Evolutionary conservation across 2,888 invertebrate genomes (phyloP).

Genomic region (Anaspis maculata): DNA sequence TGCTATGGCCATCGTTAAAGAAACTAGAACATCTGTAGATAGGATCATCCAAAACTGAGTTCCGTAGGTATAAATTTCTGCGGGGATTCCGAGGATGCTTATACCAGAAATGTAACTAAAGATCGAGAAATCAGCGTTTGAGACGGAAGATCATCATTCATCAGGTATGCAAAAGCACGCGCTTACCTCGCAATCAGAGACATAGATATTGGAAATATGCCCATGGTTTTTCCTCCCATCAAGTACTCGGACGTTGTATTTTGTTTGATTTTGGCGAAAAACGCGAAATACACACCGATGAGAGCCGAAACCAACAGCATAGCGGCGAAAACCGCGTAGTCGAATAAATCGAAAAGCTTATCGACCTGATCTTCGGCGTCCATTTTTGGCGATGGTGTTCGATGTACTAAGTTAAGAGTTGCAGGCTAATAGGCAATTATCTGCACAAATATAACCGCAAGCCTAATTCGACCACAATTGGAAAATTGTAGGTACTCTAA

Average conservation of each 20-base stretch:
- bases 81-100: constrained; percentile 61
- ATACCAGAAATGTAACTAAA: constrained; percentile 69
- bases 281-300: constrained; percentile 64
- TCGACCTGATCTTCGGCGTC: constrained; percentile 13
- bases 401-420: too few species aligned
- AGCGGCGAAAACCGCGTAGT: constrained; percentile 56
- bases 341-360: constrained; percentile 51
- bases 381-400: too few species aligned
- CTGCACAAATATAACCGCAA: too few species aligned
- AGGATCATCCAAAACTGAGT: constrained; percentile 63
- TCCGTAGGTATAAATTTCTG: constrained; percentile 70
- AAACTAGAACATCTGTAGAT: constrained; percentile 56
- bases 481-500: too few species aligned
- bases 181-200: constrained; percentile 69
- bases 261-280: constrained; percentile 57
- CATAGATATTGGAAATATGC: constrained; percentile 71
- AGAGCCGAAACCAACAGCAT: constrained; percentile 58
- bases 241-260: constrained; percentile 65
- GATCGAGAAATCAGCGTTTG: too few species aligned
- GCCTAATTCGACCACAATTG: too few species aligned
- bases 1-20: constrained; percentile 55
- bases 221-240: constrained; percentile 69
- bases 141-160: too few species aligned
- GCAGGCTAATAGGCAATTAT: too few species aligned
- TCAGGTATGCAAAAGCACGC: too few species aligned